Evolutionary conservation across 2,797 vertebrate genomes (phyloP).

Genomic region (Syndactyla subalaris): DNA sequence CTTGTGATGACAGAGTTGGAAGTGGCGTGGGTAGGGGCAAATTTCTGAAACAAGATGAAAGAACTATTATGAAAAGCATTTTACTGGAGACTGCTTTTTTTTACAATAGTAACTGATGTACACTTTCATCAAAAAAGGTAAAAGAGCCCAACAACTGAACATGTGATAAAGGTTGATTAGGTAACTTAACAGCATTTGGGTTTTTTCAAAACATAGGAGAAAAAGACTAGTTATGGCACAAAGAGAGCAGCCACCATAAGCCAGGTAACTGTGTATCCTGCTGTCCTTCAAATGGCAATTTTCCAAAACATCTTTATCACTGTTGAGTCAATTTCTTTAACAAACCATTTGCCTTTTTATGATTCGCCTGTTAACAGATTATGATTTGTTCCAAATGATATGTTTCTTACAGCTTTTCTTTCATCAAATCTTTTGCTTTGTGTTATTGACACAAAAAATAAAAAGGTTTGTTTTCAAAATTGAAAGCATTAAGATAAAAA

Average conservation of each 20-base stretch:
- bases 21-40: neutral
- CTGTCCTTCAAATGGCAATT: neutral
- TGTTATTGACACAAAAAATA: neutral
- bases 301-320: neutral
- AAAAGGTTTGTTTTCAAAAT: neutral
- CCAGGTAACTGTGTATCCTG: neutral
- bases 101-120: neutral
- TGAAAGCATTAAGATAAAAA: neutral
- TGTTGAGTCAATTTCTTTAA: neutral
- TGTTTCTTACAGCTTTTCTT: neutral
- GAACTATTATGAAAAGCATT: neutral
- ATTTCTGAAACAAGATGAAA: neutral
- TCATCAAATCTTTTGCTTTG: neutral
- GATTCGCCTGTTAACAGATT: rapidly evolving
- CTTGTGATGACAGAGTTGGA: neutral
- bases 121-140: neutral
- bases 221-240: neutral
- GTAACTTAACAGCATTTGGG: neutral
- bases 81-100: neutral
- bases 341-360: neutral
- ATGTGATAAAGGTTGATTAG: neutral
- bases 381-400: neutral
- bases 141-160: neutral
- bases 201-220: neutral
- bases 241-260: neutral